Conservation (phyloP, 2,888 invertebrate genomes). For the Watsonalla binaria region DNA sequence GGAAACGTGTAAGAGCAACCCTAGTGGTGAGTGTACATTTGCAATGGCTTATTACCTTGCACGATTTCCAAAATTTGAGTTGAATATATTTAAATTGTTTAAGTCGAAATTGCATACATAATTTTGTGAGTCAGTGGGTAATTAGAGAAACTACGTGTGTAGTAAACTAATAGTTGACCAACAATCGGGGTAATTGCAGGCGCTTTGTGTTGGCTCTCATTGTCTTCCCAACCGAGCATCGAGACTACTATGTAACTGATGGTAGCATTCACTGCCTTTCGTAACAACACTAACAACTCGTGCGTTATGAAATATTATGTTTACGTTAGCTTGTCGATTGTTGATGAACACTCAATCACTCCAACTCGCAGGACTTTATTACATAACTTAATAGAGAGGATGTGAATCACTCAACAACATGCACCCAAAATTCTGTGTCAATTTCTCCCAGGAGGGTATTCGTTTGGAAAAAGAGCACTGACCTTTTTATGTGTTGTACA, state of each 20-base stretch:
- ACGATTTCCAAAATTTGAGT: no score
- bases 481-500: constrained; percentile 61
- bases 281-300: background rate
- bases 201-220: background rate
- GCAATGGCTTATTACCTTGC: no score
- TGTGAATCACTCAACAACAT: constrained; percentile 1
- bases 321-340: background rate
- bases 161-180: background rate
- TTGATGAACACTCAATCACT: background rate
- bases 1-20: no score
- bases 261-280: background rate
- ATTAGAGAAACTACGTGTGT: background rate
- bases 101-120: background rate
- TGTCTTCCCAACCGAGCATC: background rate
- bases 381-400: background rate
- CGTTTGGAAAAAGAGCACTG: constrained; percentile 47
- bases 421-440: constrained; percentile 21
- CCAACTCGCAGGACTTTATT: background rate
- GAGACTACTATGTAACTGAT: background rate
- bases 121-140: background rate
- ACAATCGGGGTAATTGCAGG: background rate
- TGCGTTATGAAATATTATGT: background rate
- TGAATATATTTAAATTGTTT: background rate
- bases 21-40: no score
- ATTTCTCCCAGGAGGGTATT: constrained; percentile 33